A percentile compares a stretch with the other conserved stretches of the same genome.
phyloP scores from a whole-genome alignment of 2,888 invertebrate species.

The Drosophila vallismaia region DNA sequence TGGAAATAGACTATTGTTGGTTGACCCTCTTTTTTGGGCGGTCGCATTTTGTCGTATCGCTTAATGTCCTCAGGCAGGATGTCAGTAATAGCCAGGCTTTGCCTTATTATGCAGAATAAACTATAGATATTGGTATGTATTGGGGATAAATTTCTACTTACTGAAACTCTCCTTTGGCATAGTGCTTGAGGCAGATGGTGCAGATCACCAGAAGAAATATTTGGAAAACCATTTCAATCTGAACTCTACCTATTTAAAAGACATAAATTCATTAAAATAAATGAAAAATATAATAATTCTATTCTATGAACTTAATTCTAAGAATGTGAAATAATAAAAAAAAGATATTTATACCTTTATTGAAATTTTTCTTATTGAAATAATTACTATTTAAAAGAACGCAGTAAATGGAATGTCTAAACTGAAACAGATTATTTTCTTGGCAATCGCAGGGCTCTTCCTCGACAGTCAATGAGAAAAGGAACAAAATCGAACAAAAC shows the following conservation, averaged over 20 bases:
- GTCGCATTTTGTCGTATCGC: constrained; percentile 96
- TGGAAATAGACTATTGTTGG: constrained; percentile 95
- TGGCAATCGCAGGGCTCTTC: constrained; percentile 15
- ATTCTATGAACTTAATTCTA: too few species aligned
- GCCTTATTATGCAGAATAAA: constrained; percentile 55
- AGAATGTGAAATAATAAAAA: not conserved
- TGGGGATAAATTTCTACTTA: constrained; percentile 62
- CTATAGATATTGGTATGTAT: too few species aligned
- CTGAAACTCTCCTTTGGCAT: constrained; percentile 82
- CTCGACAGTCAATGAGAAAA: constrained; percentile 42
- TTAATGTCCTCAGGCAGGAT: constrained; percentile 94
- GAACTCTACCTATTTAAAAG: constrained; percentile 44
- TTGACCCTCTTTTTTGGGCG: constrained; percentile 94
- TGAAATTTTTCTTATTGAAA: not conserved
- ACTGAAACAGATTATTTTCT: too few species aligned
- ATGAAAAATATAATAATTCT: not conserved
- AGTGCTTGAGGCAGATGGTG: constrained; percentile 81
- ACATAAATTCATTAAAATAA: not conserved
- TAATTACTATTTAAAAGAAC: too few species aligned
- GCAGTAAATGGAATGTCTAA: too few species aligned
- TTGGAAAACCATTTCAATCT: constrained; percentile 76
- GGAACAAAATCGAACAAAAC: constrained; percentile 17
- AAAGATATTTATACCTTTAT: not conserved
- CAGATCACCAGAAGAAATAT: constrained; percentile 81
- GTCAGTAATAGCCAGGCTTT: constrained; percentile 91